Evolutionary conservation across 2,888 invertebrate genomes (phyloP).

Genomic region (Drosophila macrospina): DNA sequence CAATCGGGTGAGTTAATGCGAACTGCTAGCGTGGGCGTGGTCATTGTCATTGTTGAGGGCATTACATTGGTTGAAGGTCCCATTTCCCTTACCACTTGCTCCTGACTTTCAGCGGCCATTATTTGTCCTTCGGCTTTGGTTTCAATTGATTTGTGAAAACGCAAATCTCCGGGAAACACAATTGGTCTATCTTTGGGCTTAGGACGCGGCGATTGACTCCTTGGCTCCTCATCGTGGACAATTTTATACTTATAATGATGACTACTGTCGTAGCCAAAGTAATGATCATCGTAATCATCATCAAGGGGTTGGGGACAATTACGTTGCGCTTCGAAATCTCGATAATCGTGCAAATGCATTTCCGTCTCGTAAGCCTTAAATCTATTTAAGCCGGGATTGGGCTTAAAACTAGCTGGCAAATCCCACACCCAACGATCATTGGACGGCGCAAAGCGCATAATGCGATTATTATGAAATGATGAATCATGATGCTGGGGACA

Average conservation of each 20-base stretch:
- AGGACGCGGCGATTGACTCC: slow-evolving; percentile 21
- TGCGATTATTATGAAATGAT: slow-evolving; percentile 30
- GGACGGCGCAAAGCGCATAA: slow-evolving; percentile 44
- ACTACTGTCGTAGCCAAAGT: slow-evolving; percentile 18
- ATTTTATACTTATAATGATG: slow-evolving; percentile 58
- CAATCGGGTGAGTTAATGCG: slow-evolving; percentile 71
- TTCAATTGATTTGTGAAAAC: slow-evolving; percentile 54
- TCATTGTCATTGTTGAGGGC: slow-evolving; percentile 5
- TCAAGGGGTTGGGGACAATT: slow-evolving; percentile 82
- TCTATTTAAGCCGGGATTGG: slow-evolving; percentile 12
- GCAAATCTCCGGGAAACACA: slow-evolving; percentile 74
- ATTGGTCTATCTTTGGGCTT: slow-evolving; percentile 59
- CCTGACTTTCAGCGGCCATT: slow-evolving; percentile 12
- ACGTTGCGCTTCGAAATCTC: slow-evolving; percentile 77
- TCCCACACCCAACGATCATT: slow-evolving; percentile 82
- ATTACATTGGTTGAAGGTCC: background rate
- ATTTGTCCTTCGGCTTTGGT: slow-evolving; percentile 18
- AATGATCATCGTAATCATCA: slow-evolving; percentile 51
- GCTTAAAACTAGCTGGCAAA: slow-evolving; percentile 8
- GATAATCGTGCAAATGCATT: slow-evolving; percentile 76
- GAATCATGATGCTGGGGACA: slow-evolving; percentile 61
- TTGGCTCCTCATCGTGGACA: slow-evolving; percentile 39
- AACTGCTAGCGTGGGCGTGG: background rate
- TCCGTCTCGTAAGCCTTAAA: slow-evolving; percentile 52
- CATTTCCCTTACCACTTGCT: background rate